Evolutionary conservation across 2,888 invertebrate species (phyloP).

Genomic region (Archaeoteleia sp.): DNA sequence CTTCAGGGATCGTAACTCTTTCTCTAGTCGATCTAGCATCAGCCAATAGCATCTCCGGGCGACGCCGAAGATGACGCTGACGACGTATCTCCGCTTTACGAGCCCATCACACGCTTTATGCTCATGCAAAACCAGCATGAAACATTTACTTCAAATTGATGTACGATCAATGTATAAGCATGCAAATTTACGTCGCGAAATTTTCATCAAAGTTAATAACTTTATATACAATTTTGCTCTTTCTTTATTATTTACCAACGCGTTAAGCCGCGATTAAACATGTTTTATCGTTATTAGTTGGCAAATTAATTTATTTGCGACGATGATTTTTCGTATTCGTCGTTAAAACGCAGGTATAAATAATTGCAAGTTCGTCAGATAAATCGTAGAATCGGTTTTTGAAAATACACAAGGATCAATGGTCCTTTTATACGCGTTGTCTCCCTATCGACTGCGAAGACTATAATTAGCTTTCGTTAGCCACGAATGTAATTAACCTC

Average conservation of each 20-base stretch:
- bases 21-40: conserved; percentile 35
- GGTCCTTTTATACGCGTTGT: no score
- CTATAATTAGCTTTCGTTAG: no score
- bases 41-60: conserved; percentile 29
- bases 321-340: no score
- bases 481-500: no score
- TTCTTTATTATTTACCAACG: conserved; percentile 14
- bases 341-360: no score
- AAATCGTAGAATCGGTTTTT: no score
- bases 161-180: conserved; percentile 38
- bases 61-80: conserved; percentile 38
- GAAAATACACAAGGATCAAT: no score
- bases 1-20: conserved; percentile 51
- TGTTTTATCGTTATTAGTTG: no score
- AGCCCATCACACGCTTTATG: conserved; percentile 31
- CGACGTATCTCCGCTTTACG: conserved; percentile 42
- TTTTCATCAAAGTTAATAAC: conserved; percentile 39
- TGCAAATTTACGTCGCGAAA: conserved; percentile 28
- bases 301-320: no score
- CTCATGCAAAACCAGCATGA: conserved; percentile 17
- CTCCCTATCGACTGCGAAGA: no score
- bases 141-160: conserved; percentile 29
- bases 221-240: conserved; percentile 25
- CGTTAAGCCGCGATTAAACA: no score
- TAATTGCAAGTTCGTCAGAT: no score